Percentiles rank a stretch among this genome's conserved stretches.
These are phyloP conservation scores for Pygoscelis adeliae DNA, from an alignment of 2,113 vertebrate genomes.

Conservation along the genomic window DNA sequence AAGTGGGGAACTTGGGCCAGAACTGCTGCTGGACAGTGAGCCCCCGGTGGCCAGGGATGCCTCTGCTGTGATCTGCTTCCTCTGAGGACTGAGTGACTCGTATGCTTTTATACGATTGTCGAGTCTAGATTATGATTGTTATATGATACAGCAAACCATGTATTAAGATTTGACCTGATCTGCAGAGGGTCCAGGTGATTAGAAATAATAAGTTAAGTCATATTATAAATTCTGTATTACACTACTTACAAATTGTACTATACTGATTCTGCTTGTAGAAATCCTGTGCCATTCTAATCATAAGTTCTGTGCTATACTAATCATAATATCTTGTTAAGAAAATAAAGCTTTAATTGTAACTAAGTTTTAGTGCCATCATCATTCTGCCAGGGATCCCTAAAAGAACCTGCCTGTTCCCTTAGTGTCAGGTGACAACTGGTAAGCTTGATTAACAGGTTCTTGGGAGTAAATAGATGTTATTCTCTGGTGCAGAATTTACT, in stretches of 20 bases:
- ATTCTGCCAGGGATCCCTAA: not conserved
- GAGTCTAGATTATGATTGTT: not conserved
- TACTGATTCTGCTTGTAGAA: not conserved
- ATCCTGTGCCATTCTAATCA: not conserved
- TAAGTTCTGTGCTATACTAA: not conserved
- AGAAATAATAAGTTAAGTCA: not conserved
- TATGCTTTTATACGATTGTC: not conserved
- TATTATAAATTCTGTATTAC: not conserved
- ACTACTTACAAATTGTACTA: not conserved
- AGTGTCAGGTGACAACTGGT: not conserved
- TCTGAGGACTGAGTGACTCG: fast-evolving
- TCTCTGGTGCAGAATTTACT: not conserved
- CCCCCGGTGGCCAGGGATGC: no score
- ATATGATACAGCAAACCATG: not conserved
- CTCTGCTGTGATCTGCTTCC: not conserved
- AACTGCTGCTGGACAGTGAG: not conserved
- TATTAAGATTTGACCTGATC: not conserved
- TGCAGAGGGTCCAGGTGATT: not conserved
- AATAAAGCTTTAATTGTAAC: not conserved
- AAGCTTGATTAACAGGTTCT: not conserved
- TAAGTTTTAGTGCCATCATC: not conserved
- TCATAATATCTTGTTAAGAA: not conserved
- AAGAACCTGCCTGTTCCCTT: not conserved
- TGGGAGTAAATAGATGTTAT: not conserved
- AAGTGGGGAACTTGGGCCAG: not conserved